These are phyloP conservation scores for Micrastur ruficollis DNA, from an alignment of 2,797 vertebrate genomes.

Conservation along the genomic window DNA sequence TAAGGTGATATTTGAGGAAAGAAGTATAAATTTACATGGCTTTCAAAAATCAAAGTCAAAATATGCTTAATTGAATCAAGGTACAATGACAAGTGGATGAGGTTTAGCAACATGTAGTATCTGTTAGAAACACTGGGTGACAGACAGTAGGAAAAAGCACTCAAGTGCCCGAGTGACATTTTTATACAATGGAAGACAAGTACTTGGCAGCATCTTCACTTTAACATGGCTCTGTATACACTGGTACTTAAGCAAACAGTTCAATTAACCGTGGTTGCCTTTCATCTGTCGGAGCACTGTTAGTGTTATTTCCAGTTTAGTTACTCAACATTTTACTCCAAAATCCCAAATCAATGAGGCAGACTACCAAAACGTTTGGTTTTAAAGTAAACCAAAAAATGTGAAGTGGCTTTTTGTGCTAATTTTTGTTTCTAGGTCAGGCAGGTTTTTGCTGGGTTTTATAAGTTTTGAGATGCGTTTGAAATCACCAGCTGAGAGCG, in stretches of 20 bases:
- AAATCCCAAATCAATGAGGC: constrained; percentile 24
- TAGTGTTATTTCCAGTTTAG: constrained; percentile 33
- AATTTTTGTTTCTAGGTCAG: constrained; percentile 5
- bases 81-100: not conserved
- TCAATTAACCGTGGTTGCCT: not conserved
- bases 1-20: not conserved
- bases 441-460: not conserved
- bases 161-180: not conserved
- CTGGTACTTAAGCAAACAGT: constrained; percentile 30
- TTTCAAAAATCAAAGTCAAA: not conserved
- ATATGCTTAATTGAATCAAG: not conserved
- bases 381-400: not conserved
- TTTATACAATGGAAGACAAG: constrained; percentile 14
- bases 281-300: constrained; percentile 9
- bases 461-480: not conserved
- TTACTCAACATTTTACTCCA: not conserved
- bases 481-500: not conserved
- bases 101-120: not conserved
- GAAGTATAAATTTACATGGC: not conserved
- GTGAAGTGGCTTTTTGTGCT: not conserved
- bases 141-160: constrained; percentile 11
- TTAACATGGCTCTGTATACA: not conserved
- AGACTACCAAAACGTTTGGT: not conserved
- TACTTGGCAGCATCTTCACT: constrained; percentile 31
- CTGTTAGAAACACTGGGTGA: not conserved